Base-by-base conservation (phyloP, 2,888 invertebrate species). In the Lithophane leautieri region DNA sequence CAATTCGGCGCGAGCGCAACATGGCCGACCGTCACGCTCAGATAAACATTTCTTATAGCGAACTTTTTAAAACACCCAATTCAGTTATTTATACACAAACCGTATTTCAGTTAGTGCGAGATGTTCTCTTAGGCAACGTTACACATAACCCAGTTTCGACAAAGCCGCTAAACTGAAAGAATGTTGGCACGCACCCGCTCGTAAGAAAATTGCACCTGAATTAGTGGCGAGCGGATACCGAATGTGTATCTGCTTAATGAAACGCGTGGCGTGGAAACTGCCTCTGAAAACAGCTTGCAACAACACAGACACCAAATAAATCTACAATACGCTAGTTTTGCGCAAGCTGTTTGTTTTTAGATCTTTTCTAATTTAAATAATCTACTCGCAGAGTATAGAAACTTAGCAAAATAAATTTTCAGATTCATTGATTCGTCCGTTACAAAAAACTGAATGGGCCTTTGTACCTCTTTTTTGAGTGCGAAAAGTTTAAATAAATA, bases 1-100 rank as follows among this genome's bases (percentile, higher is more conserved):
- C 94, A 94, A 94, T 95, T 96, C 94, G 95, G 95, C 95, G 94
- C 93, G 92, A 92, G 94, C 92, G 94, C 95, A 94, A 94, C 94
- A 94, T 94, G 94, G 94, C 95, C 89, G 89, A 84, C 89, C 85
- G 88, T 89, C 86, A 88, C 81, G 84, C 89, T 84, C 86, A 84
- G 79, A 88, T 88, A 88, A 88, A 87, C 84, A 86, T 83, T 88
- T 85, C 86, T 82, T 80, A 87, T 63, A 71, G 81, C 70, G 63
- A 81, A 81, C 69, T 83, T 80, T 83, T 84, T 74, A 76, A 85
- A 88, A 88, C 76, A 75, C 74, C 78, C 44, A 79, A 84, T 79
- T 86, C 72, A 73, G 80, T 75, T 86, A 87, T 85, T 83, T 74
- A 77, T 78, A 80, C 70, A 74, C 76, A 77, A 79, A 73, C 65